Evolutionary conservation across 1,140 invertebrate species (phyloP).

Genomic region (Helicorthomorpha holstii): DNA sequence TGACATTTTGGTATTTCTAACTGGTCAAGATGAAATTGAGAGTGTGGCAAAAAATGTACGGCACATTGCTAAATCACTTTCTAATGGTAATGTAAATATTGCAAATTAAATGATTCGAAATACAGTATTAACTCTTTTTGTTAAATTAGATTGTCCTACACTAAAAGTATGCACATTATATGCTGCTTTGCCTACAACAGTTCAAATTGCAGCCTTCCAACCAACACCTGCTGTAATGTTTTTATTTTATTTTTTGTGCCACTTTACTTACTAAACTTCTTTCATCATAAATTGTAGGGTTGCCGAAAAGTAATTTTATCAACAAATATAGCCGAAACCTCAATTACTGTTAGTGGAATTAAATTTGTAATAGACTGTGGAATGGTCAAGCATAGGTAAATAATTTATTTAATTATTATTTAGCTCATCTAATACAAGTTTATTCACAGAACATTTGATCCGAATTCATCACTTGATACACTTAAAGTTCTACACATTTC

Average conservation of each 20-base stretch:
- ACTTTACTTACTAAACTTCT: background rate
- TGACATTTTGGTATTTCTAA: conserved; percentile 93
- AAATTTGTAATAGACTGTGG: conserved; percentile 89
- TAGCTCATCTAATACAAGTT: background rate
- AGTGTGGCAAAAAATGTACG: conserved; percentile 55
- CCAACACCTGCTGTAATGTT: conserved; percentile 29
- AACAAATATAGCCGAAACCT: conserved; percentile 98
- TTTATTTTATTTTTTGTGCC: background rate
- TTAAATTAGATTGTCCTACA: conserved; percentile 23
- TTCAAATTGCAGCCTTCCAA: conserved; percentile 62
- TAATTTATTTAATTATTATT: conserved; percentile 3
- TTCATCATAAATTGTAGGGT: conserved; percentile 22
- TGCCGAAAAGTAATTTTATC: conserved; percentile 77
- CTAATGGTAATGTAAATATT: background rate
- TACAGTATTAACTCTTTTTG: background rate
- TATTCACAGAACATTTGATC: conserved; percentile 44
- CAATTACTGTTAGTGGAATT: conserved; percentile 86
- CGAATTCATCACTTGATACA: conserved; percentile 63
- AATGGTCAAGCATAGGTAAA: conserved; percentile 69
- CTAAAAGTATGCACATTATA: conserved; percentile 65
- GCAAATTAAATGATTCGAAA: background rate
- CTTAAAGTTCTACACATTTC: conserved; percentile 68
- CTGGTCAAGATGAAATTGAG: conserved; percentile 98
- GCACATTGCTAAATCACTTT: conserved; percentile 41
- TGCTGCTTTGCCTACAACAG: conserved; percentile 53